phyloP scores from a whole-genome alignment of 2,888 invertebrate genomes.

The Meandrusa payeni region DNA sequence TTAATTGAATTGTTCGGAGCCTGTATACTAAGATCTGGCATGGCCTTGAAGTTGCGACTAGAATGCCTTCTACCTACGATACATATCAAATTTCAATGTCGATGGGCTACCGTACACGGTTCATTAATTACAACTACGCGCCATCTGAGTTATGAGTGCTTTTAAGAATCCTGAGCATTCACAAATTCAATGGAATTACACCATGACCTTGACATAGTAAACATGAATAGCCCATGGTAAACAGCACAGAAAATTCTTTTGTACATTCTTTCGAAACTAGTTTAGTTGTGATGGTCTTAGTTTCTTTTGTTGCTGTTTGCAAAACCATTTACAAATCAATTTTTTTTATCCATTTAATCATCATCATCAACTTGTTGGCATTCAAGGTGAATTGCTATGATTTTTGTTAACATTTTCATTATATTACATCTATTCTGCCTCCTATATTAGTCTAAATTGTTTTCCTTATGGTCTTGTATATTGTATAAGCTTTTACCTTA shows the following conservation, averaged over 20 bases:
- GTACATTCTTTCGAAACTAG: constrained; percentile 14
- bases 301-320: constrained; percentile 10
- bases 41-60: constrained; percentile 51
- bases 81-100: constrained; percentile 38
- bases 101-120: not conserved
- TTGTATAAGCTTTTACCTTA: no score
- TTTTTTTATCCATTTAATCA: not conserved
- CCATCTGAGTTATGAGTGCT: constrained; percentile 1
- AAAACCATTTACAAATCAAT: constrained; percentile 6
- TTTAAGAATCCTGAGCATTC: not conserved
- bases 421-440: not conserved
- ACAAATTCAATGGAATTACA: constrained; percentile 18
- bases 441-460: not conserved
- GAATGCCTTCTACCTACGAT: constrained; percentile 27
- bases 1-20: constrained; percentile 45
- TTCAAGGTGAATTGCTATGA: not conserved
- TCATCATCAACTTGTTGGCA: not conserved
- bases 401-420: not conserved
- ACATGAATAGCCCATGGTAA: constrained; percentile 16
- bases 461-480: no score
- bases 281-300: constrained; percentile 6
- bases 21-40: constrained; percentile 35
- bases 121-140: constrained; percentile 1
- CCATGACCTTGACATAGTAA: constrained; percentile 25
- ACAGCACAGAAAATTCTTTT: constrained; percentile 22